Conservation (phyloP, 2,888 invertebrate genomes). For the Calameuta filiformis region DNA sequence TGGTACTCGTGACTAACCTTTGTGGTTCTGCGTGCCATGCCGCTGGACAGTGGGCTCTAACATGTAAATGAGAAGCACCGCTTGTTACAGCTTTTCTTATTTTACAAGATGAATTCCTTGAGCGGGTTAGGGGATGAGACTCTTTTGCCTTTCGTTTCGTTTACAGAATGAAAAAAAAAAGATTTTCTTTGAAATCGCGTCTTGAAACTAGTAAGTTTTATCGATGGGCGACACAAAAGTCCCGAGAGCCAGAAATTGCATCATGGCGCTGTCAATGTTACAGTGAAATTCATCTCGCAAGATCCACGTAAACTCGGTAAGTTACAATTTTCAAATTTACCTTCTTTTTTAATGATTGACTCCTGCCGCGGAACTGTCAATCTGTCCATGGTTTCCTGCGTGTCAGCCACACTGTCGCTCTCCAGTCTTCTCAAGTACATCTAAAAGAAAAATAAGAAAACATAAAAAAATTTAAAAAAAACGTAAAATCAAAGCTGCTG, state of each 20-base stretch:
- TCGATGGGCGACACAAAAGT: no score
- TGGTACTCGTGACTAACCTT: conserved; percentile 45
- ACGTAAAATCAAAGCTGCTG: background rate
- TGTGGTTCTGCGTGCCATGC: conserved; percentile 52
- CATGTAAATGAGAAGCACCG: conserved; percentile 43
- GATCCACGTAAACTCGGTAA: no score
- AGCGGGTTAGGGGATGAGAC: no score
- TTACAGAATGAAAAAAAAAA: no score
- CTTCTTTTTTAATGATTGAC: conserved; percentile 61
- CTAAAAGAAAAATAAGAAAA: conserved; percentile 60
- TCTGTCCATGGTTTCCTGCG: conserved; percentile 59
- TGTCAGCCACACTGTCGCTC: conserved; percentile 68
- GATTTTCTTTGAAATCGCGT: no score
- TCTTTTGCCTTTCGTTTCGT: no score
- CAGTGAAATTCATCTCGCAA: no score
- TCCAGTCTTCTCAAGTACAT: conserved; percentile 77
- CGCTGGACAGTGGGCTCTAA: conserved; percentile 56
- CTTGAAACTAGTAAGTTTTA: no score
- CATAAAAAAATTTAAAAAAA: conserved; percentile 8
- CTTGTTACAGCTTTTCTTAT: no score
- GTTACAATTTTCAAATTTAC: conserved; percentile 37
- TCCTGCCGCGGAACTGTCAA: conserved; percentile 62
- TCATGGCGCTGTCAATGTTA: no score
- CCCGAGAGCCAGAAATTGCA: no score
- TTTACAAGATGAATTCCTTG: no score